Percentiles rank a stretch among this genome's conserved stretches.
These are phyloP conservation scores for Entomyzon cyanotis DNA, from an alignment of 2,113 vertebrate species.

Conservation along the genomic window DNA sequence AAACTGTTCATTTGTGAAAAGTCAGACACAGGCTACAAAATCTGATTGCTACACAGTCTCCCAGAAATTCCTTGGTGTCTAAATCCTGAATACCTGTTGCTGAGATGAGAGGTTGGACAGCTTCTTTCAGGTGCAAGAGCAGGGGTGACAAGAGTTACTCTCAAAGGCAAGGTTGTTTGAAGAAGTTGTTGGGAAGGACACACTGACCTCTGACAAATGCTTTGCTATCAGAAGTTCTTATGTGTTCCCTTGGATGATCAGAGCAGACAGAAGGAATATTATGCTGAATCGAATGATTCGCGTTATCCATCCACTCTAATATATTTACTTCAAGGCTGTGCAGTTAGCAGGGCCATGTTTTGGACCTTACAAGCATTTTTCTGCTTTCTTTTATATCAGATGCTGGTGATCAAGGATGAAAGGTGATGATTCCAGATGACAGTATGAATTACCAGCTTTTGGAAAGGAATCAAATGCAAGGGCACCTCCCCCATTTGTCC, in stretches of 20 bases:
- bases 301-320: background rate
- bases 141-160: background rate
- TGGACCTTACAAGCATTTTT: background rate
- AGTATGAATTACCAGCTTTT: slow-evolving; percentile 14
- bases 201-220: background rate
- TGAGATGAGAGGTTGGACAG: background rate
- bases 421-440: background rate
- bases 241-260: background rate
- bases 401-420: background rate
- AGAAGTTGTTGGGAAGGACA: background rate
- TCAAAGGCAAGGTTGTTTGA: background rate
- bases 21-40: background rate
- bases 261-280: background rate
- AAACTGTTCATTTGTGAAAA: background rate
- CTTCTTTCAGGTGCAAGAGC: background rate
- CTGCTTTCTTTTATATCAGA: background rate
- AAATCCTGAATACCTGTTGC: background rate
- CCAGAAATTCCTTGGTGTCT: background rate
- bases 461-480: background rate
- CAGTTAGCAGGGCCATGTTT: background rate
- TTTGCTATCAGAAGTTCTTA: background rate
- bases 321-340: background rate
- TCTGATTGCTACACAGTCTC: background rate
- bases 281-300: background rate
- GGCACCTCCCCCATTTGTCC: background rate